These are phyloP conservation scores for Tretioscincus oriximinensis DNA, from an alignment of 2,113 vertebrate genomes.

Conservation along the genomic window DNA sequence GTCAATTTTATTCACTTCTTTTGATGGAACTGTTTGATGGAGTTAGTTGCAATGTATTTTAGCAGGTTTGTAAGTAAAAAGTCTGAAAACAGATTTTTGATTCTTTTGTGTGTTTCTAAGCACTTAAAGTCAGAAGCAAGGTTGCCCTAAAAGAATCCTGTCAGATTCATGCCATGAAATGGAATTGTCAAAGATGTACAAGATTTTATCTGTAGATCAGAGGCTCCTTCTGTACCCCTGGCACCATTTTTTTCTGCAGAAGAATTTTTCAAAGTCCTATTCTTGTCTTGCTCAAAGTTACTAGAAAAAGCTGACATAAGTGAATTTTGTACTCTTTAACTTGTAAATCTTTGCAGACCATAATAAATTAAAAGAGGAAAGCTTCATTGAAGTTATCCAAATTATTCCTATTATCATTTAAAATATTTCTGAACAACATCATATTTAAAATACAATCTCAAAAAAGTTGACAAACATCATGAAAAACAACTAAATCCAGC, in stretches of 20 bases:
- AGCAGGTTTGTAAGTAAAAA: too few relatives aligned
- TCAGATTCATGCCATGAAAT: not conserved
- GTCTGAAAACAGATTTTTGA: too few relatives aligned
- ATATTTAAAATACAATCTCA: too few relatives aligned
- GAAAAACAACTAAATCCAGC: too few relatives aligned
- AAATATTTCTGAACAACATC: too few relatives aligned
- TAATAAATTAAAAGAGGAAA: not conserved
- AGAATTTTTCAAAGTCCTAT: not conserved
- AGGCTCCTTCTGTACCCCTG: too few relatives aligned
- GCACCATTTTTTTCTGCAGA: too few relatives aligned
- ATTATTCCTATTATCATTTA: not conserved
- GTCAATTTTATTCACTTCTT: not conserved
- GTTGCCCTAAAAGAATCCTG: too few relatives aligned
- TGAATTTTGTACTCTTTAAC: not conserved
- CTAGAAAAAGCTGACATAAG: not conserved
- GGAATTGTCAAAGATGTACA: not conserved
- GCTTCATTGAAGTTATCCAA: not conserved
- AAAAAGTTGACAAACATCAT: too few relatives aligned
- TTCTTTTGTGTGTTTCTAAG: too few relatives aligned
- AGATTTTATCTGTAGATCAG: not conserved
- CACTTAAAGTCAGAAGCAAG: too few relatives aligned
- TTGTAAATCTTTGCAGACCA: not conserved
- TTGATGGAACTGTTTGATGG: constrained; percentile 12
- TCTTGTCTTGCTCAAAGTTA: not conserved
- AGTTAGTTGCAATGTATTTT: not conserved